These are phyloP conservation scores for Acrossocheilus wenchowensis DNA, from an alignment of 2,797 vertebrate genomes.

Conservation along the genomic window DNA sequence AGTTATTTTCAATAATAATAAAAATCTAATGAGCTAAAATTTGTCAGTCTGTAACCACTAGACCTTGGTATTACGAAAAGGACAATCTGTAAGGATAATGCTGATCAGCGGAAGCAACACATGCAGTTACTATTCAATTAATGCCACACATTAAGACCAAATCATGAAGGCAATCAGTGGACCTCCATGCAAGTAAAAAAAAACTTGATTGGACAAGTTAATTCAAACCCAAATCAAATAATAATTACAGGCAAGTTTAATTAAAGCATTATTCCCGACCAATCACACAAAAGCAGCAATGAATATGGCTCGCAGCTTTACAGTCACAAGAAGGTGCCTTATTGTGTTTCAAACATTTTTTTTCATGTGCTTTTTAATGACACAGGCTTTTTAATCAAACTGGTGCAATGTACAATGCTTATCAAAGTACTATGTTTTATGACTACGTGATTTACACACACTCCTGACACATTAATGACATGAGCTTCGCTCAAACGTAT, in stretches of 20 bases:
- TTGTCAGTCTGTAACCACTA: not conserved
- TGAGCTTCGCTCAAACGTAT: slow-evolving; percentile 16
- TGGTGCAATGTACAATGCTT: slow-evolving; percentile 43
- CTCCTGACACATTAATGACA: slow-evolving; percentile 57
- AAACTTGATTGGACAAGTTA: slow-evolving; percentile 40
- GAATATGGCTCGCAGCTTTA: slow-evolving; percentile 49
- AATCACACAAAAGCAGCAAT: slow-evolving; percentile 48
- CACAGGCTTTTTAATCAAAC: slow-evolving; percentile 55
- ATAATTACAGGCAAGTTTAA: slow-evolving; percentile 54
- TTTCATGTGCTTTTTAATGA: slow-evolving; percentile 24
- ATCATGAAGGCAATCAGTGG: slow-evolving; percentile 48
- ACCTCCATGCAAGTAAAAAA: slow-evolving; percentile 40
- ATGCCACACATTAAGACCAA: slow-evolving; percentile 22
- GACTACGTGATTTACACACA: slow-evolving; percentile 52
- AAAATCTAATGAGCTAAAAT: not conserved
- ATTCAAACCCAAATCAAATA: slow-evolving; percentile 39
- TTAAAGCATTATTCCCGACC: slow-evolving; percentile 49
- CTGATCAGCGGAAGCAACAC: not conserved
- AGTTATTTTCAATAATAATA: not conserved
- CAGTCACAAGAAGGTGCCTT: slow-evolving; percentile 22
- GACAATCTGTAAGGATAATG: not conserved
- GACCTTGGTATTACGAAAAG: slow-evolving; percentile 13
- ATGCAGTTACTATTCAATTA: slow-evolving; percentile 18
- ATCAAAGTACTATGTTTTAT: slow-evolving; percentile 55
- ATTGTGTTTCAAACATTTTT: slow-evolving; percentile 33